These are phyloP conservation scores for Atethmia centrago DNA, from an alignment of 2,888 invertebrate species.

Conservation along the genomic window DNA sequence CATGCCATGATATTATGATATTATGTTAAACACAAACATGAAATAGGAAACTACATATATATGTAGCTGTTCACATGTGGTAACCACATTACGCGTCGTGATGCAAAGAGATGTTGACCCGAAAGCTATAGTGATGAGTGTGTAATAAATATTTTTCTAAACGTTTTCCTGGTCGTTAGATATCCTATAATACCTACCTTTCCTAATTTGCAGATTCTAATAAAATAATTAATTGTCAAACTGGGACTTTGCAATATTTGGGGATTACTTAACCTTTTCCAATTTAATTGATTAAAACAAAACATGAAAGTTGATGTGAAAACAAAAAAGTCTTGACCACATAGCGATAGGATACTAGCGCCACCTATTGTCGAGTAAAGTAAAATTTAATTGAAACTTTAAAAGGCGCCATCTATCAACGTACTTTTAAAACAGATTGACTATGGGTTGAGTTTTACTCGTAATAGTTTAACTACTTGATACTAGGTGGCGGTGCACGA, in stretches of 20 bases:
- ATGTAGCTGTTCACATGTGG: constrained; percentile 52
- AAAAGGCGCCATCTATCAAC: constrained; percentile 49
- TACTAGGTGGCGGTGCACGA: constrained; percentile 52
- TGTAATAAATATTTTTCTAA: too few relatives aligned
- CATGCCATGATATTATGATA: not conserved
- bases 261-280: not conserved
- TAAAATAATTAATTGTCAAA: not conserved
- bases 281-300: not conserved
- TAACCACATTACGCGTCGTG: constrained; percentile 42
- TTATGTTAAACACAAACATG: constrained; percentile 11
- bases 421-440: not conserved
- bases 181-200: not conserved
- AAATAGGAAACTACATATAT: constrained; percentile 16
- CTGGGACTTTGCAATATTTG: not conserved
- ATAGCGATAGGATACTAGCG: constrained; percentile 26
- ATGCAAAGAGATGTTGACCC: constrained; percentile 4
- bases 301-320: not conserved
- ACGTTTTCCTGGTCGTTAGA: not conserved
- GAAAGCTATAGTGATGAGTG: not conserved
- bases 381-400: not conserved
- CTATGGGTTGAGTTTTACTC: not conserved
- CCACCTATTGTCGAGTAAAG: constrained; percentile 66
- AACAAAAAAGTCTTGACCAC: not conserved
- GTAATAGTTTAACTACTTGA: constrained; percentile 35
- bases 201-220: not conserved